Base-by-base conservation (phyloP, 2,113 vertebrate species). In the Lethenteron reissneri region DNA sequence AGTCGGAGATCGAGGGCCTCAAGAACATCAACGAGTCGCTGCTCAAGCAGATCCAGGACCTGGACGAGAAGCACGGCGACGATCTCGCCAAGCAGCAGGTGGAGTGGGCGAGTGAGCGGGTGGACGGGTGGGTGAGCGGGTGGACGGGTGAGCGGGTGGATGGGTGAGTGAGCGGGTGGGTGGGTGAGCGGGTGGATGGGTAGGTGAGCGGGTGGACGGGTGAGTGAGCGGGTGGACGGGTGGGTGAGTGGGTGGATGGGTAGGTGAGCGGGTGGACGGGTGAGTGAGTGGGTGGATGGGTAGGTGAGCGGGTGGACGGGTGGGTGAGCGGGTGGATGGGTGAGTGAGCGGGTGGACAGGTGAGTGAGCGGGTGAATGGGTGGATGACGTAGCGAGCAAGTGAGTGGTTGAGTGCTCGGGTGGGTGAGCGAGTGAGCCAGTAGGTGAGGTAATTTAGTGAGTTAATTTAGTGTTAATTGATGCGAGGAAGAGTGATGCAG, bases 1-100 rank as follows among this genome's bases (percentile, higher is more conserved):
- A 25, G 9, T 68, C 64, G 64, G 64, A 68, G 64, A 68, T 68
- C 64, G 64, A 68, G 64, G 64, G n/a, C 64, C n/a, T 68, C n/a
- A 68, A 68, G 64, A 68, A 68, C 64, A 68, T 68, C 64, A 68
- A 68, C 64, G 64, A 68, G n/a, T 68, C 64, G 9, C 8, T 68
- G 10, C 64, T 68, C 8, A n/a, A 25, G 64, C 64, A 68, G 25
- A 68, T 68, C 64, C n/a, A 68, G 64, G 64, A 68, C 11, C 64
- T 17, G 8, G 64, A 68, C n/a, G 64, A 68, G n/a, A 68, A 68
- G 64, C 64, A 68, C 25, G 10, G 64, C 64, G 64, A 68, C n/a
- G 64, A 68, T 10, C n/a, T 68, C n/a, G 8, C 8, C 64, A 68
- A 11, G 25, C 10, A 68, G n/a, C 64, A 68, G n/a, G 64, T 68